A percentile compares a stretch with the other conserved stretches of the same genome.
These are phyloP conservation scores for Hipposideros armiger DNA, from an alignment of 2,113 vertebrate species.

Conservation along the genomic window DNA sequence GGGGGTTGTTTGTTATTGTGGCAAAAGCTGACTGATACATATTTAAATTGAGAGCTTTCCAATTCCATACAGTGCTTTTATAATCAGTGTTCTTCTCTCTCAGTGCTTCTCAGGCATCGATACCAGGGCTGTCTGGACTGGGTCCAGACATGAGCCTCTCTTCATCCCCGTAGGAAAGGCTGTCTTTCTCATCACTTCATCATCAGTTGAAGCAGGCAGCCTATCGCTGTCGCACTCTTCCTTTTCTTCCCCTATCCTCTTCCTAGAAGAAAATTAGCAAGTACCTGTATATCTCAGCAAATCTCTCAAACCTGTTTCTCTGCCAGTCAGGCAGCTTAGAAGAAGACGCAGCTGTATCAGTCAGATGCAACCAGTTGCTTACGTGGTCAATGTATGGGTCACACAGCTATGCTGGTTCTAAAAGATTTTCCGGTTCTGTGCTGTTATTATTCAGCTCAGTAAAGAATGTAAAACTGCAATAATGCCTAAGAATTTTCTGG, in stretches of 20 bases:
- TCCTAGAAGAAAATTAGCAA: neutral
- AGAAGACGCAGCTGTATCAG: neutral
- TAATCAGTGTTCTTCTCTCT: neutral
- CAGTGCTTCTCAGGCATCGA: neutral
- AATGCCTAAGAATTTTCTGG: constrained; percentile 13
- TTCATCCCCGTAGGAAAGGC: neutral
- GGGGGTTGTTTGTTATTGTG: neutral
- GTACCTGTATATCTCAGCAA: neutral
- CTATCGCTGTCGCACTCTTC: neutral
- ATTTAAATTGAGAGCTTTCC: neutral
- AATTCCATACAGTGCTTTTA: neutral
- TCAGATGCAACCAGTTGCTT: neutral
- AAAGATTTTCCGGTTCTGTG: neutral
- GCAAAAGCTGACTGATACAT: neutral
- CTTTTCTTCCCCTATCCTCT: neutral
- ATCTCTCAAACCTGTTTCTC: neutral
- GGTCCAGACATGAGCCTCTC: neutral
- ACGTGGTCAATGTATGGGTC: neutral
- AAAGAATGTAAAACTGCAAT: constrained; percentile 21
- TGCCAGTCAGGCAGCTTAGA: neutral
- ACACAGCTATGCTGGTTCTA: neutral
- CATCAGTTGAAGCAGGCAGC: neutral
- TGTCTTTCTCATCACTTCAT: neutral
- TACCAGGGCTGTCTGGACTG: neutral
- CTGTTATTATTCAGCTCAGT: neutral